A percentile compares a stretch with the other conserved stretches of the same genome.
phyloP scores from a whole-genome alignment of 2,888 invertebrate species.

The Ryuthela nishihirai region DNA sequence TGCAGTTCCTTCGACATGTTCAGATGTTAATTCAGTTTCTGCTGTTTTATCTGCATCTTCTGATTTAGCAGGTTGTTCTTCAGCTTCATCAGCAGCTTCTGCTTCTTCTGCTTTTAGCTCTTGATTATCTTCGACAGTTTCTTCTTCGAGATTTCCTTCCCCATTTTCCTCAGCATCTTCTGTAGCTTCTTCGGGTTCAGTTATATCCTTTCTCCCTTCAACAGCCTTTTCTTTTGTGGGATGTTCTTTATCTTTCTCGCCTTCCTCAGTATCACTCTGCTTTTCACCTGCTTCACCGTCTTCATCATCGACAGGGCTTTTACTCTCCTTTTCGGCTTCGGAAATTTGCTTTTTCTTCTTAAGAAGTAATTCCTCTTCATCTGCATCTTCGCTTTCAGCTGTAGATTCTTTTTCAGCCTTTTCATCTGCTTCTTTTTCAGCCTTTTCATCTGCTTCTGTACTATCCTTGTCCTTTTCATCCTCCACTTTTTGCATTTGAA shows the following conservation, averaged over 20 bases:
- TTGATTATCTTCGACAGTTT: conserved; percentile 9
- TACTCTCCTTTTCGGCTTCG: no score
- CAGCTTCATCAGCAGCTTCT: conserved; percentile 1
- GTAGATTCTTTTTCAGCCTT: no score
- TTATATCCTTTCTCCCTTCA: neutral
- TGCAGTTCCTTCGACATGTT: no score
- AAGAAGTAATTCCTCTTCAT: no score
- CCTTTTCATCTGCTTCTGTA: no score
- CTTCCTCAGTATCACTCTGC: neutral
- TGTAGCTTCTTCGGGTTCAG: neutral
- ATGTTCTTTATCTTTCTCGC: neutral
- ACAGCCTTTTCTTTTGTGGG: neutral
- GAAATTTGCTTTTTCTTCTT: no score
- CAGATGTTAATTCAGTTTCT: no score
- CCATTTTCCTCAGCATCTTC: neutral
- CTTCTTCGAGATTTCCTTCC: neutral
- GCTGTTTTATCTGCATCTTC: neutral
- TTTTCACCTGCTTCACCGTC: neutral
- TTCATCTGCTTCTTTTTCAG: no score
- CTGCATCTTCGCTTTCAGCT: no score
- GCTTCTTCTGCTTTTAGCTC: neutral
- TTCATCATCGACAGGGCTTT: neutral
- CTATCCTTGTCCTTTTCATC: no score
- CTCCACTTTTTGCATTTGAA: no score
- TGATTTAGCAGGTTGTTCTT: neutral